Percentiles rank a stretch among this genome's conserved stretches.
Conservation (phyloP, 2,797 vertebrate species). For the Remorina albescens region DNA sequence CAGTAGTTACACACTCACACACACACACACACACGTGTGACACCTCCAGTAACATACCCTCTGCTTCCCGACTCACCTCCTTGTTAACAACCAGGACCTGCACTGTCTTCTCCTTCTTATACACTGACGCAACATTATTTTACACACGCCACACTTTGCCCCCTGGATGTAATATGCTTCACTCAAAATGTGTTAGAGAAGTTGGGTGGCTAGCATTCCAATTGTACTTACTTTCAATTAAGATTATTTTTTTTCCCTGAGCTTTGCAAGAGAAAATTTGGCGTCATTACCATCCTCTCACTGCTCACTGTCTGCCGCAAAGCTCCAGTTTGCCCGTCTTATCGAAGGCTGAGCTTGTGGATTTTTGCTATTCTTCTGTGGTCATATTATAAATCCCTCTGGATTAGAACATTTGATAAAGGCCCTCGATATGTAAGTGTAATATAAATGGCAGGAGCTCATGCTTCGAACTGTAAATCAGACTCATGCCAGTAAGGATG, state of each 20-base stretch:
- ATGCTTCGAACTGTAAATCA: constrained; percentile 62
- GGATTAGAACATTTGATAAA: constrained; percentile 66
- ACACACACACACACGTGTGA: constrained; percentile 10
- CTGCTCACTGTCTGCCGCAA: constrained; percentile 48
- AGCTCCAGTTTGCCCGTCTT: constrained; percentile 51
- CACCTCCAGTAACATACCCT: constrained; percentile 38
- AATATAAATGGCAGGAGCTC: constrained; percentile 60
- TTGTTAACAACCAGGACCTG: constrained; percentile 65
- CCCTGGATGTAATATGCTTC: constrained; percentile 12
- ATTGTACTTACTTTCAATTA: constrained; percentile 64
- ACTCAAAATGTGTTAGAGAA: constrained; percentile 16
- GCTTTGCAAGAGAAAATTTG: constrained; percentile 65
- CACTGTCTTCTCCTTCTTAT: constrained; percentile 28
- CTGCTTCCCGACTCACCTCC: constrained; percentile 32
- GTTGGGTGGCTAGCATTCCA: constrained; percentile 38
- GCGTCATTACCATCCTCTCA: constrained; percentile 60
- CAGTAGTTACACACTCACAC: constrained; percentile 15
- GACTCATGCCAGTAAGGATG: constrained; percentile 39
- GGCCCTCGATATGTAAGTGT: constrained; percentile 55
- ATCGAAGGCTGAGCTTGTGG: constrained; percentile 52
- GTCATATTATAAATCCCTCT: constrained; percentile 57
- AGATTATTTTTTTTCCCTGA: constrained; percentile 38
- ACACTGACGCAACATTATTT: constrained; percentile 23
- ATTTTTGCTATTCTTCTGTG: constrained; percentile 69
- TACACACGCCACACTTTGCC: constrained; percentile 31